These are phyloP conservation scores for Magallana gigas DNA, from an alignment of 1,140 invertebrate genomes.

Conservation along the genomic window DNA sequence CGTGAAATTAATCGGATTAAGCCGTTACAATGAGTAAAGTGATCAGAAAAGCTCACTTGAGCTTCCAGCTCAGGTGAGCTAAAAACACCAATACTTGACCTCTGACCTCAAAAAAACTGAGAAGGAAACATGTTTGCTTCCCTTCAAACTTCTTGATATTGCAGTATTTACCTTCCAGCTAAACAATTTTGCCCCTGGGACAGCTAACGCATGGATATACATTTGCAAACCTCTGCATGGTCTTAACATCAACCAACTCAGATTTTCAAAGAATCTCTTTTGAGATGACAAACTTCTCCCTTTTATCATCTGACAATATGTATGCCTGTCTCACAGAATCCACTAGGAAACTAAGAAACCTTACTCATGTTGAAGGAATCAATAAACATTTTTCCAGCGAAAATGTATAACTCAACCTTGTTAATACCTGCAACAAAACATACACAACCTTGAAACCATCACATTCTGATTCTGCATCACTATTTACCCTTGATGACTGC, in stretches of 20 bases:
- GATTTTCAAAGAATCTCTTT: conserved; percentile 42
- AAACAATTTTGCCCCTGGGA: conserved; percentile 53
- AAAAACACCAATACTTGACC: conserved; percentile 44
- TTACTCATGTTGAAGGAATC: too few relatives aligned
- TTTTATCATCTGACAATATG: too few relatives aligned
- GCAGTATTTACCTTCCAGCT: conserved; percentile 51
- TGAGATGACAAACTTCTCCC: neutral
- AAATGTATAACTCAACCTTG: conserved; percentile 46
- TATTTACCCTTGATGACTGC: neutral
- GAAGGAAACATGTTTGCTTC: neutral
- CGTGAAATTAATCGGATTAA: too few relatives aligned
- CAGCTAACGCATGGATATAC: conserved; percentile 26
- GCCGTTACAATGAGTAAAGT: too few relatives aligned
- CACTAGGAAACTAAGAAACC: too few relatives aligned
- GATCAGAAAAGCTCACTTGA: too few relatives aligned
- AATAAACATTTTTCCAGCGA: neutral
- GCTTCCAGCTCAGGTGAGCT: too few relatives aligned
- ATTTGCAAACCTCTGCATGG: conserved; percentile 48
- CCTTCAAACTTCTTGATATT: too few relatives aligned
- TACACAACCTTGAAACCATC: neutral
- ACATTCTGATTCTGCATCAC: neutral
- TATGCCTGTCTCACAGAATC: too few relatives aligned
- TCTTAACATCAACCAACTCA: conserved; percentile 47
- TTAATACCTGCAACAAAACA: conserved; percentile 38
- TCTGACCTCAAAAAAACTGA: neutral